These are phyloP conservation scores for Pinctada fucata DNA, from an alignment of 2,888 invertebrate species.

Conservation along the genomic window DNA sequence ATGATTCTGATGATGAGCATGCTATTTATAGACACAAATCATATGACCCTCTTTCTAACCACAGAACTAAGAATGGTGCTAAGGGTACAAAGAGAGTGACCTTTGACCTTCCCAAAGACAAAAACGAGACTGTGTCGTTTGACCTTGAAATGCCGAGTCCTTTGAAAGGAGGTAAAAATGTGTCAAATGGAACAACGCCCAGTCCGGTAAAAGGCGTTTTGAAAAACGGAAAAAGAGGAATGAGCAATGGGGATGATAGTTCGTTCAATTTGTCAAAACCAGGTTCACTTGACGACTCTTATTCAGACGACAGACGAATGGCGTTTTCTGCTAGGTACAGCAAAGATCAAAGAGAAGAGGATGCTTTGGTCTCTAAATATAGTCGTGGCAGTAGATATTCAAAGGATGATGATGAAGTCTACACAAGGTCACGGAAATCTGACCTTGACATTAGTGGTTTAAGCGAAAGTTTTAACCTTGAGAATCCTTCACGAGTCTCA, in stretches of 20 bases:
- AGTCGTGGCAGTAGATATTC: constrained; percentile 26
- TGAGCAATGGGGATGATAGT: constrained; percentile 40
- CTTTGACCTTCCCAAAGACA: constrained; percentile 58
- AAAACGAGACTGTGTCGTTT: constrained; percentile 63
- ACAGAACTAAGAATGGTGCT: constrained; percentile 26
- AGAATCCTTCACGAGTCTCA: constrained; percentile 28
- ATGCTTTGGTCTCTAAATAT: constrained; percentile 34
- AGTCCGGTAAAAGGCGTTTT: constrained; percentile 59
- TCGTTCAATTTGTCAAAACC: constrained; percentile 54
- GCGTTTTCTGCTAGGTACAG: constrained; percentile 35
- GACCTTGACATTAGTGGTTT: constrained; percentile 31
- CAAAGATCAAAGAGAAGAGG: constrained; percentile 55
- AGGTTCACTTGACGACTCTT: constrained; percentile 47
- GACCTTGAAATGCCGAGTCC: constrained; percentile 70
- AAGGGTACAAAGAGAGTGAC: constrained; percentile 61
- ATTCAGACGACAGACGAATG: constrained; percentile 42
- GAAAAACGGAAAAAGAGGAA: constrained; percentile 49
- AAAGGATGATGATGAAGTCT: constrained; percentile 40
- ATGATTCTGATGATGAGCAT: constrained; percentile 47
- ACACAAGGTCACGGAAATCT: constrained; percentile 30
- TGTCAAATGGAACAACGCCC: constrained; percentile 43
- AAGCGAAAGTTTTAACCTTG: constrained; percentile 40
- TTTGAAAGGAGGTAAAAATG: constrained; percentile 44
- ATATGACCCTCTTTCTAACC: constrained; percentile 26
- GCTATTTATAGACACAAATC: constrained; percentile 43